These are phyloP conservation scores for Cheilosia scutellata DNA, from an alignment of 2,888 invertebrate species.

Conservation along the genomic window DNA sequence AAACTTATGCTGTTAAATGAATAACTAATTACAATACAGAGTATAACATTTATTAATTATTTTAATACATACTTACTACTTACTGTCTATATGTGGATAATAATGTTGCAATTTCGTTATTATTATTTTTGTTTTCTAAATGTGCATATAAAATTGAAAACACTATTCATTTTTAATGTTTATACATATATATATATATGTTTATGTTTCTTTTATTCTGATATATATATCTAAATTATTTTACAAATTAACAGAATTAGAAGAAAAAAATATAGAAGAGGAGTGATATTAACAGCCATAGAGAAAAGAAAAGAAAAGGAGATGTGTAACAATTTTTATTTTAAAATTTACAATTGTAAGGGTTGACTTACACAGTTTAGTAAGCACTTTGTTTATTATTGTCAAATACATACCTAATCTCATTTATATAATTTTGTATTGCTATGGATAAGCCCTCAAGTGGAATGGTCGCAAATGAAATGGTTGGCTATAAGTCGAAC, in stretches of 20 bases:
- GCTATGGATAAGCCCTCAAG: conserved; percentile 11
- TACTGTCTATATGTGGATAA: conserved; percentile 57
- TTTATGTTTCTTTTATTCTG: conserved; percentile 33
- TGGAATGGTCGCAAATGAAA: neutral
- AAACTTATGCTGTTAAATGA: conserved; percentile 54
- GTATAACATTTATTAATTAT: conserved; percentile 67
- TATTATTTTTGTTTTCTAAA: conserved; percentile 56
- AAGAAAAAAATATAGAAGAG: conserved; percentile 11
- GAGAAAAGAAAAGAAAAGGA: conserved; percentile 24
- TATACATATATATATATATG: conserved; percentile 66
- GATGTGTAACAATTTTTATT: conserved; percentile 21
- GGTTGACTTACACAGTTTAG: conserved; percentile 56
- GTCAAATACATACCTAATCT: conserved; percentile 71
- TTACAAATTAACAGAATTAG: conserved; percentile 6
- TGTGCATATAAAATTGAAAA: conserved; percentile 76
- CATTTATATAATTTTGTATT: conserved; percentile 47
- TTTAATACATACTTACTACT: conserved; percentile 49
- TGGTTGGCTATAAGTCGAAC: neutral
- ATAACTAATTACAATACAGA: conserved; percentile 58
- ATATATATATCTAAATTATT: conserved; percentile 22
- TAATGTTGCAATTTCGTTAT: conserved; percentile 67
- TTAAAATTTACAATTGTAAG: conserved; percentile 48
- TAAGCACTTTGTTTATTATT: conserved; percentile 70
- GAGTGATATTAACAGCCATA: conserved; percentile 55
- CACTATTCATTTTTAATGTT: conserved; percentile 60